These are phyloP conservation scores for Chamaetylas fuelleborni DNA, from an alignment of 2,113 vertebrate genomes.

Conservation along the genomic window DNA sequence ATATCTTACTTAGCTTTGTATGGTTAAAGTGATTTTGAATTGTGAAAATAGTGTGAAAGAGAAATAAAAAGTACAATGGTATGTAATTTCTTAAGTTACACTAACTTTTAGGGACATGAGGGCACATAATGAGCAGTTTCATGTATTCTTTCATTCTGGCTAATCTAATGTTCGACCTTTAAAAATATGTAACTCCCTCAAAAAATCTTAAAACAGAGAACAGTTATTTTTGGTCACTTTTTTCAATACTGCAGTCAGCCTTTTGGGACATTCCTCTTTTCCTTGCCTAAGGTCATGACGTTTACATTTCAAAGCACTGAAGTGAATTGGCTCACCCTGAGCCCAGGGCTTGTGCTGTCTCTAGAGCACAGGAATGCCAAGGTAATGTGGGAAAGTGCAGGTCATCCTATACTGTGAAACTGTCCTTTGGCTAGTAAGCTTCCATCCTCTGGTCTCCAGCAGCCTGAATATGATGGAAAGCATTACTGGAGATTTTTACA, in stretches of 20 bases:
- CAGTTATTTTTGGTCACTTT: background rate
- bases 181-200: background rate
- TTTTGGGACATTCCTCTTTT: background rate
- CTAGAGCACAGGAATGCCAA: background rate
- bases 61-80: background rate
- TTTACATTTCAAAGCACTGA: background rate
- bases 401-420: background rate
- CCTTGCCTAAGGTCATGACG: background rate
- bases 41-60: background rate
- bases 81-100: background rate
- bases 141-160: background rate
- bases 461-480: background rate
- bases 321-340: background rate
- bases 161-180: background rate
- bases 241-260: background rate
- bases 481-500: background rate
- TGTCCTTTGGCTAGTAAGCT: background rate
- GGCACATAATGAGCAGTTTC: background rate
- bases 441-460: background rate
- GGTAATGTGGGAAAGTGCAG: background rate
- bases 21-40: background rate
- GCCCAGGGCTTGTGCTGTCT: background rate
- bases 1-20: background rate
- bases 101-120: background rate
- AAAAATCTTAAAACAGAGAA: background rate